These are phyloP conservation scores for Morus bassanus DNA, from an alignment of 2,797 vertebrate species.

Conservation along the genomic window DNA sequence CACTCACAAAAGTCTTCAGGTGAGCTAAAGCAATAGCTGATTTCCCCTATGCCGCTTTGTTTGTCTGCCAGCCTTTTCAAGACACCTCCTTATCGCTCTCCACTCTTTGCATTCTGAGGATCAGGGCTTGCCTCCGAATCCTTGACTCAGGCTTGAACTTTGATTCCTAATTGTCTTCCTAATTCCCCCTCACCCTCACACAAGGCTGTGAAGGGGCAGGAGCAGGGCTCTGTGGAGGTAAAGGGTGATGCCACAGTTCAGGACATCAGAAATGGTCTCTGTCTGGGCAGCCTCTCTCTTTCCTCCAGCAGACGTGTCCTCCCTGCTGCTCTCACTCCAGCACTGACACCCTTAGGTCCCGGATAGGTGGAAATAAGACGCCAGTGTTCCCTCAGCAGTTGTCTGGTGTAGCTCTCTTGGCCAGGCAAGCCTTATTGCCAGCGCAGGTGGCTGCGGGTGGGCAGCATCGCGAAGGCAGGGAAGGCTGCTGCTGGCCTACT, in stretches of 20 bases:
- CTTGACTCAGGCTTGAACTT: neutral
- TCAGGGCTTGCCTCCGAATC: neutral
- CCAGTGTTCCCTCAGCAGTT: neutral
- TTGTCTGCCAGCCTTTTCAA: neutral
- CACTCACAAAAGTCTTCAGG: neutral
- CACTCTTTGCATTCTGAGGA: neutral
- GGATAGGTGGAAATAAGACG: too few species aligned
- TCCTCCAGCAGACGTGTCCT: accelerated
- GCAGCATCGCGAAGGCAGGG: accelerated
- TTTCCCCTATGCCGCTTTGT: neutral
- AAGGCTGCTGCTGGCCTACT: neutral
- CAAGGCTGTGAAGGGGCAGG: neutral
- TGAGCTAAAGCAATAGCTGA: accelerated
- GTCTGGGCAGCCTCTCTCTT: neutral
- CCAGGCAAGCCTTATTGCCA: neutral
- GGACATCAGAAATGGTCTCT: neutral
- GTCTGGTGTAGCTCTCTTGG: neutral
- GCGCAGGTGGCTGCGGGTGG: neutral
- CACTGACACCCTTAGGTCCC: neutral
- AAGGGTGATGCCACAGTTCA: neutral
- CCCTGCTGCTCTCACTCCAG: neutral
- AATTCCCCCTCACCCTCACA: neutral
- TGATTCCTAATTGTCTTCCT: neutral
- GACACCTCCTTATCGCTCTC: neutral
- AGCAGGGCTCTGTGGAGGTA: neutral